phyloP scores from a whole-genome alignment of 2,888 invertebrate genomes.

The Exocentrus adspersus region DNA sequence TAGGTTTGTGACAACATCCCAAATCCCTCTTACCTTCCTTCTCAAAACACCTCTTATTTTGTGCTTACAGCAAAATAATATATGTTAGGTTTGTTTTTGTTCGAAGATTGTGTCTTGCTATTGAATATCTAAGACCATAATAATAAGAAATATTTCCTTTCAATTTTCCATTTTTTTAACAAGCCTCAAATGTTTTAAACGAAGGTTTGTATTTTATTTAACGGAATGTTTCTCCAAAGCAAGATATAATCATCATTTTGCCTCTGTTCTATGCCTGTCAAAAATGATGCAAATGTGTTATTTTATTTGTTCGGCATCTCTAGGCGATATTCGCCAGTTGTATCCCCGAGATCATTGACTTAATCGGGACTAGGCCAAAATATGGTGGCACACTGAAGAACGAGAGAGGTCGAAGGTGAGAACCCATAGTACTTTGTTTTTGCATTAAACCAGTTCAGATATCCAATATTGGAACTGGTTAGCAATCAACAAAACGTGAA shows the following conservation, averaged over 20 bases:
- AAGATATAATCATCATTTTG: constrained; percentile 35
- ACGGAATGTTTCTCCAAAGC: constrained; percentile 11
- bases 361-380: constrained; percentile 99
- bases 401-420: constrained; percentile 99
- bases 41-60: constrained; percentile 32
- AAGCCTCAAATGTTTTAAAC: not conserved
- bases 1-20: constrained; percentile 40
- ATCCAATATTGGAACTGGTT: constrained; percentile 34
- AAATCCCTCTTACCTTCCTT: constrained; percentile 31
- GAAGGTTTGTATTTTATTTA: not conserved
- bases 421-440: constrained; percentile 53
- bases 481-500: constrained; percentile 26
- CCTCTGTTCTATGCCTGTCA: constrained; percentile 46
- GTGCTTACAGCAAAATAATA: constrained; percentile 41
- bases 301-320: constrained; percentile 70
- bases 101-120: constrained; percentile 40
- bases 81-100: constrained; percentile 37
- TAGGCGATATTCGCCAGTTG: constrained; percentile 99
- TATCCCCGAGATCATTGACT: constrained; percentile 99
- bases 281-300: constrained; percentile 58
- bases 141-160: no score
- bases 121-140: not conserved
- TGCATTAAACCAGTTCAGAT: constrained; percentile 34
- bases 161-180: not conserved
- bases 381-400: constrained; percentile 99